Percentiles rank a stretch among this genome's conserved stretches.
Evolutionary conservation across 2,113 vertebrate species (phyloP).

Genomic region (Aphyosemion australe): DNA sequence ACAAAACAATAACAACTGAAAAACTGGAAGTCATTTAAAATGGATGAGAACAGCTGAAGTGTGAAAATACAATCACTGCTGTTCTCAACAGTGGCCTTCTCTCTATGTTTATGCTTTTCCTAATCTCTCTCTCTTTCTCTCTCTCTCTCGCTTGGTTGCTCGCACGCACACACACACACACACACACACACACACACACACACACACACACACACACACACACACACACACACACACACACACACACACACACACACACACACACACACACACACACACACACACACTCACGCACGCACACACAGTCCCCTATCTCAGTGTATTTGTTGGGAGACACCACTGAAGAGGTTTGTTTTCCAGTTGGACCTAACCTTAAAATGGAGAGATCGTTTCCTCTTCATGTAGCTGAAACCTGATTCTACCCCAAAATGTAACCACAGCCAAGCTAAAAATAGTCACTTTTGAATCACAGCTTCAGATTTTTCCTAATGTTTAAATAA

Average conservation of each 20-base stretch:
- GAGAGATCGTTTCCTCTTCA: too few species aligned
- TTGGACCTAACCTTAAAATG: too few species aligned
- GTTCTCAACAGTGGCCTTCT: neutral
- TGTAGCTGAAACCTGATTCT: neutral
- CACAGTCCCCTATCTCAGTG: neutral
- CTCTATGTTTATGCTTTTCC: neutral
- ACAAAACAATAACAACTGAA: neutral
- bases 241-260: neutral
- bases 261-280: neutral
- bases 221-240: too few species aligned
- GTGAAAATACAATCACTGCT: slow-evolving; percentile 1
- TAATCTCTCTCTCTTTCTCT: too few species aligned
- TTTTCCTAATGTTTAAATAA: too few species aligned
- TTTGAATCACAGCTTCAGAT: too few species aligned
- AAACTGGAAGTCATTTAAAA: neutral
- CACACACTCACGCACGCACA: neutral
- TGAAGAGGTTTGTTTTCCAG: neutral
- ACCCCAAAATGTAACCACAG: neutral
- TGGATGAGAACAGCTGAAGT: neutral
- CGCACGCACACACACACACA: neutral
- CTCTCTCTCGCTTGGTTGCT: too few species aligned
- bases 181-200: neutral
- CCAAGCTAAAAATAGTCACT: neutral
- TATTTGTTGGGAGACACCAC: neutral
- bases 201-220: neutral